Conservation (phyloP, 2,113 vertebrate species). For the Proterorhinus semilunaris region DNA sequence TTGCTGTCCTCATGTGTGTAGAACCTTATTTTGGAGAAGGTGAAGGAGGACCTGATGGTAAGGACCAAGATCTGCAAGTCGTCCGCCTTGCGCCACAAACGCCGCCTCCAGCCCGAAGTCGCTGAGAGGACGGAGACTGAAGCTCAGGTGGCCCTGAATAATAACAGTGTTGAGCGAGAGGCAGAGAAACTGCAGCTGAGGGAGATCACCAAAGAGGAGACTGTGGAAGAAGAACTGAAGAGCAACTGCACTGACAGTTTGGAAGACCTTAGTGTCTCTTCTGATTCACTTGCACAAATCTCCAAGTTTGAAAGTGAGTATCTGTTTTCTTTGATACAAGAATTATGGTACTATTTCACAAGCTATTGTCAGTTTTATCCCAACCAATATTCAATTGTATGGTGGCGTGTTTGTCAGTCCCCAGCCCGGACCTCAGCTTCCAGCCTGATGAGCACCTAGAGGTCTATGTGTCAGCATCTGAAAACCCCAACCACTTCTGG, state of each 20-base stretch:
- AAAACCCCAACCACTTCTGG: slow-evolving; percentile 90
- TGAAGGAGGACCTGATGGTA: slow-evolving; percentile 78
- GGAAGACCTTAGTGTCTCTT: slow-evolving; percentile 29
- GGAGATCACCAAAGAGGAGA: not conserved
- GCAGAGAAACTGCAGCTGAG: slow-evolving; percentile 28
- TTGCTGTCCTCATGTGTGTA: slow-evolving; percentile 48
- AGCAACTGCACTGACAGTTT: slow-evolving; percentile 15
- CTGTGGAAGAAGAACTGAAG: slow-evolving; percentile 3
- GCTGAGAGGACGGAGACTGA: slow-evolving; percentile 20
- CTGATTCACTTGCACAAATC: slow-evolving; percentile 52
- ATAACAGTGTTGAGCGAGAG: slow-evolving; percentile 39
- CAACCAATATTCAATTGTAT: too few relatives aligned
- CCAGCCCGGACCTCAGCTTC: slow-evolving; percentile 88
- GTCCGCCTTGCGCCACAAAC: slow-evolving; percentile 72
- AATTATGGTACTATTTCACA: too few relatives aligned
- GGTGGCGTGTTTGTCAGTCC: slow-evolving; percentile 70
- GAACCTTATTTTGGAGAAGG: slow-evolving; percentile 85
- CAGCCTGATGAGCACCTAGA: slow-evolving; percentile 86
- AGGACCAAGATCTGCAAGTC: slow-evolving; percentile 79
- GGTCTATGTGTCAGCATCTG: slow-evolving; percentile 86
- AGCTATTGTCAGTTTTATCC: not conserved
- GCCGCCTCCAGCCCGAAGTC: slow-evolving; percentile 37
- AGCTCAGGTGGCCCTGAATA: slow-evolving; percentile 30
- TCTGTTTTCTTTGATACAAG: not conserved
- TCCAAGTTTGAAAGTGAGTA: slow-evolving; percentile 86